Conservation (phyloP, 2,113 vertebrate species). For the Oncorhynchus tshawytscha region DNA sequence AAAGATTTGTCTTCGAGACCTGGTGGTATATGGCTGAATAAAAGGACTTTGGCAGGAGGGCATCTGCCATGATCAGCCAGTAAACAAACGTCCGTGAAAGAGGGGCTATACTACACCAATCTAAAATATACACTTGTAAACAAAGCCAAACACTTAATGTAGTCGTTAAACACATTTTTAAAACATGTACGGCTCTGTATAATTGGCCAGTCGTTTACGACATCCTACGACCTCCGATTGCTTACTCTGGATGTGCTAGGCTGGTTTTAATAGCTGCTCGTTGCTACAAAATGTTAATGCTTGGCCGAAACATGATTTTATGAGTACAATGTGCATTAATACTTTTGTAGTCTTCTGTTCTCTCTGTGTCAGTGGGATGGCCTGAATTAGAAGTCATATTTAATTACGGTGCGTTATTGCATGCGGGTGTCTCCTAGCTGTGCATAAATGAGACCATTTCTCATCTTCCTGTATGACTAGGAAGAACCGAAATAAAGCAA, state of each 20-base stretch:
- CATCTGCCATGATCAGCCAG: slow-evolving; percentile 11
- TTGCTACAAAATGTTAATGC: slow-evolving; percentile 49
- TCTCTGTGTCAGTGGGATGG: slow-evolving; percentile 32
- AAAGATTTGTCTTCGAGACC: too few relatives aligned
- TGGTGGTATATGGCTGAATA: too few relatives aligned
- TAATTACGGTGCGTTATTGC: slow-evolving; percentile 49
- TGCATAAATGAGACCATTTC: slow-evolving; percentile 15
- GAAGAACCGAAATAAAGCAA: too few relatives aligned
- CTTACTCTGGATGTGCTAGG: too few relatives aligned
- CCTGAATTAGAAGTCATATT: slow-evolving; percentile 55
- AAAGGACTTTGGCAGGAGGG: too few relatives aligned
- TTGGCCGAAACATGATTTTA: slow-evolving; percentile 38
- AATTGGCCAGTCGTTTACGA: slow-evolving; percentile 34
- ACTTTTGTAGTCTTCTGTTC: slow-evolving; percentile 32
- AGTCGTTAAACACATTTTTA: slow-evolving; percentile 41
- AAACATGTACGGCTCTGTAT: slow-evolving; percentile 10
- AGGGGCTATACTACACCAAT: slow-evolving; percentile 24
- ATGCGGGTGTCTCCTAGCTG: slow-evolving; percentile 25
- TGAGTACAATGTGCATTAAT: slow-evolving; percentile 28
- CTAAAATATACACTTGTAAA: slow-evolving; percentile 27
- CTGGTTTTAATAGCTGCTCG: slow-evolving; percentile 41
- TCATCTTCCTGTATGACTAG: neutral
- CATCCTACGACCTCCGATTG: neutral
- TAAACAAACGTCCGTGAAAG: slow-evolving; percentile 21
- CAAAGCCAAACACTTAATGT: slow-evolving; percentile 20